phyloP scores from a whole-genome alignment of 1,140 invertebrate genomes.

The Solenopsis invicta region DNA sequence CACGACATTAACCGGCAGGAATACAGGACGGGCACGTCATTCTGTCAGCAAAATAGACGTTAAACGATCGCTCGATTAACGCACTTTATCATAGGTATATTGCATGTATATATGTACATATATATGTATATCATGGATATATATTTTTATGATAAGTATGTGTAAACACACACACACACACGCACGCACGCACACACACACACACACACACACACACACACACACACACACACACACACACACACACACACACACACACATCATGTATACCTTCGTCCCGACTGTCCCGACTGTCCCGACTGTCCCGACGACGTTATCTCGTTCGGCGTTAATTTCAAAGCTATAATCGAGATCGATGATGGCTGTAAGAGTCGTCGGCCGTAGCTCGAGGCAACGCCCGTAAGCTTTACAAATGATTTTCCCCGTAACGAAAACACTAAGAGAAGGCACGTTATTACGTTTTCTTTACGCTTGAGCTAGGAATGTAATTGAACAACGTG shows the following conservation, averaged over 20 bases:
- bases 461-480: slow-evolving; percentile 16
- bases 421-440: background rate
- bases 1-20: background rate
- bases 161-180: too few species aligned
- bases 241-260: background rate
- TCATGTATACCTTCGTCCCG: background rate
- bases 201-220: too few species aligned
- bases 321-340: slow-evolving; percentile 22
- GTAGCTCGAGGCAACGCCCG: background rate
- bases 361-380: background rate
- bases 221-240: background rate
- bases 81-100: slow-evolving; percentile 14
- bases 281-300: too few species aligned
- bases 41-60: slow-evolving; percentile 46
- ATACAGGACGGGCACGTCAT: slow-evolving; percentile 42
- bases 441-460: slow-evolving; percentile 3
- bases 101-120: background rate
- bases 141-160: too few species aligned
- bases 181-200: too few species aligned
- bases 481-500: background rate
- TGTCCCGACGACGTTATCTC: background rate
- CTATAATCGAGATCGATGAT: slow-evolving; percentile 49
- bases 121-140: slow-evolving; percentile 5
- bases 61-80: slow-evolving; percentile 46
- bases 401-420: slow-evolving; percentile 59